These are phyloP conservation scores for Pyrocephalus nanus DNA, from an alignment of 2,797 vertebrate genomes.

Conservation along the genomic window DNA sequence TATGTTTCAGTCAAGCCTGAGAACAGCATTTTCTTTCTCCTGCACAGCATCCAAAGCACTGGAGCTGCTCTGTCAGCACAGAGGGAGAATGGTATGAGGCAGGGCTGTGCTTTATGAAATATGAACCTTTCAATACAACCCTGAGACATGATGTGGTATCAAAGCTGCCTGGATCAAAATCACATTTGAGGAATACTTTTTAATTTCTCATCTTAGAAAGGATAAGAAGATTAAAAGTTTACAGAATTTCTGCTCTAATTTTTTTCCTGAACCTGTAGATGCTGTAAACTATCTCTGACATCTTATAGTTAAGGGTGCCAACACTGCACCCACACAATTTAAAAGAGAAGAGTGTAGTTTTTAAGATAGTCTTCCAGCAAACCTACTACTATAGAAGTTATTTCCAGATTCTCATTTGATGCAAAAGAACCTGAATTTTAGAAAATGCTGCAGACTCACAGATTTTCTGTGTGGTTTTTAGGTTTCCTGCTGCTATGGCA, in stretches of 20 bases:
- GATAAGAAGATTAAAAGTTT: not conserved
- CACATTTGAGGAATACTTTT: not conserved
- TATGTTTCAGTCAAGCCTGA: not conserved
- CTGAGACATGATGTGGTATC: not conserved
- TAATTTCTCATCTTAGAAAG: not conserved
- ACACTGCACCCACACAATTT: fast-evolving
- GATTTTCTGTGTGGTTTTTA: not conserved
- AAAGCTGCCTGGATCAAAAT: not conserved
- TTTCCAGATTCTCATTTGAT: not conserved
- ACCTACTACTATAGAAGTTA: not conserved
- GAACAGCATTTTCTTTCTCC: not conserved
- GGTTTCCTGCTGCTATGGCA: not conserved
- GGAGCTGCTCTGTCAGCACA: not conserved
- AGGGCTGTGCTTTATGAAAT: not conserved
- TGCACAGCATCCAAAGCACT: not conserved
- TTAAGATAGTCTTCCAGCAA: not conserved
- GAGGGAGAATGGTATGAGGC: not conserved
- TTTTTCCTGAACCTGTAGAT: not conserved
- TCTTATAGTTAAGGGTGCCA: not conserved
- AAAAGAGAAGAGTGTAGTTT: not conserved
- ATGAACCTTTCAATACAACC: not conserved
- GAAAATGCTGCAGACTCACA: not conserved
- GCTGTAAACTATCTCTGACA: not conserved
- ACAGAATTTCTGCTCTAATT: not conserved
- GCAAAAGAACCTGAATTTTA: not conserved